Evolutionary conservation across 2,113 vertebrate genomes (phyloP).

Genomic region (Upupa epops): DNA sequence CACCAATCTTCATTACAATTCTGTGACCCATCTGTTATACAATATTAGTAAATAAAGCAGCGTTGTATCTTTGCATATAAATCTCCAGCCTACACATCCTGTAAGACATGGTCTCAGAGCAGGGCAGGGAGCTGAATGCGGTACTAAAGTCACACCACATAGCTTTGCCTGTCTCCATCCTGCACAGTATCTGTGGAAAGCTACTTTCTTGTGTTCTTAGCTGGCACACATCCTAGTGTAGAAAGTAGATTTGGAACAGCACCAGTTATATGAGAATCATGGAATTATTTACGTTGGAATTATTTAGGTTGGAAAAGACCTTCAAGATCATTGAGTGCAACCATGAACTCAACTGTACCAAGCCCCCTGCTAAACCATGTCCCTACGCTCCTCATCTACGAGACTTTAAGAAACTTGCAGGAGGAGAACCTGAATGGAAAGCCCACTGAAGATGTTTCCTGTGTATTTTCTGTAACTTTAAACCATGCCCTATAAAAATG

Average conservation of each 20-base stretch:
- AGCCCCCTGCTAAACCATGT: too few species aligned
- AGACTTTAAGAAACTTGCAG: background rate
- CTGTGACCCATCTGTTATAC: slow-evolving; percentile 9
- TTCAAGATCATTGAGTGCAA: too few species aligned
- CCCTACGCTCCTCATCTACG: too few species aligned
- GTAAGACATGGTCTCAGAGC: background rate
- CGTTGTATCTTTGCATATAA: background rate
- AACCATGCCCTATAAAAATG: background rate
- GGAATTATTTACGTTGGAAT: too few species aligned
- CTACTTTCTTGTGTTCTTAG: background rate
- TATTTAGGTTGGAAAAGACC: too few species aligned
- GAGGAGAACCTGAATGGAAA: background rate
- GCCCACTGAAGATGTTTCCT: background rate
- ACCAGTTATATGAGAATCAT: background rate
- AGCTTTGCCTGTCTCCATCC: background rate
- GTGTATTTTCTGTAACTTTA: background rate
- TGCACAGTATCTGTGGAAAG: background rate
- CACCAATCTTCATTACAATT: slow-evolving; percentile 18
- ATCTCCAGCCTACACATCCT: background rate
- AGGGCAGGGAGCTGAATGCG: background rate
- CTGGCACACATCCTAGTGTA: background rate
- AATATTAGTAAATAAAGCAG: slow-evolving; percentile 1
- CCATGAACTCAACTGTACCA: too few species aligned
- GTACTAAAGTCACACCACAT: accelerated
- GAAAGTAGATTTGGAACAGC: background rate